A percentile compares a stretch with the other conserved stretches of the same genome.
Evolutionary conservation across 64 coral and sea anemone species (phyloP).

Genomic region (Pachyseris speciosa): DNA sequence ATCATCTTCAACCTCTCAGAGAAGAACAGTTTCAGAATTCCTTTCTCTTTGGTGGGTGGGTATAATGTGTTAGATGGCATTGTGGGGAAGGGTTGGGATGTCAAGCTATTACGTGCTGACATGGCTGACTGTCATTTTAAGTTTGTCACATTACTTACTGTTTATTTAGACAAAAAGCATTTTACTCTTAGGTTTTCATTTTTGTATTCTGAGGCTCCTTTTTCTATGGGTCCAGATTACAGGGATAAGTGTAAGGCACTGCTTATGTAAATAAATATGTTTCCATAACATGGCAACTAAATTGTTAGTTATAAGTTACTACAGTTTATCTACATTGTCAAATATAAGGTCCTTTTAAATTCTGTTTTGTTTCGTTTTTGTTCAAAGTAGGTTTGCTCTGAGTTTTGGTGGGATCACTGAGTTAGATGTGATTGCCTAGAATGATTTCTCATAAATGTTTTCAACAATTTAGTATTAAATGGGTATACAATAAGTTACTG

Average conservation of each 20-base stretch:
- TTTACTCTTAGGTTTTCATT: constrained; percentile 31
- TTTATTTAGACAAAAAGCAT: constrained; percentile 18
- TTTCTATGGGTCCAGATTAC: constrained; percentile 12
- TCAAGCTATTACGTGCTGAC: constrained; percentile 18
- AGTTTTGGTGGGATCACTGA: too few species aligned
- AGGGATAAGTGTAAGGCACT: constrained; percentile 23
- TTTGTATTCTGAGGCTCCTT: neutral
- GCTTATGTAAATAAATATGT: neutral
- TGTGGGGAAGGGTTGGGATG: constrained; percentile 38
- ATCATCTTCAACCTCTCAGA: neutral
- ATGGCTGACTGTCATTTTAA: constrained; percentile 19
- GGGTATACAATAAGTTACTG: too few species aligned
- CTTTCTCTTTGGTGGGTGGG: constrained; percentile 3
- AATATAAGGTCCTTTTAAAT: too few species aligned
- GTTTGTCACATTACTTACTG: neutral
- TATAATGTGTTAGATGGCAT: neutral
- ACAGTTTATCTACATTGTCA: too few species aligned
- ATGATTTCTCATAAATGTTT: too few species aligned
- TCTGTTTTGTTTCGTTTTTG: too few species aligned
- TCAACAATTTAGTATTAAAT: too few species aligned
- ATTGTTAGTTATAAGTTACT: too few species aligned
- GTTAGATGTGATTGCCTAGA: too few species aligned
- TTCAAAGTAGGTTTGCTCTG: too few species aligned
- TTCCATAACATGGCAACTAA: neutral
- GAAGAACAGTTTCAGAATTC: constrained; percentile 30